These are phyloP conservation scores for Heliconius charithonia DNA, from an alignment of 2,888 invertebrate genomes.

Conservation along the genomic window DNA sequence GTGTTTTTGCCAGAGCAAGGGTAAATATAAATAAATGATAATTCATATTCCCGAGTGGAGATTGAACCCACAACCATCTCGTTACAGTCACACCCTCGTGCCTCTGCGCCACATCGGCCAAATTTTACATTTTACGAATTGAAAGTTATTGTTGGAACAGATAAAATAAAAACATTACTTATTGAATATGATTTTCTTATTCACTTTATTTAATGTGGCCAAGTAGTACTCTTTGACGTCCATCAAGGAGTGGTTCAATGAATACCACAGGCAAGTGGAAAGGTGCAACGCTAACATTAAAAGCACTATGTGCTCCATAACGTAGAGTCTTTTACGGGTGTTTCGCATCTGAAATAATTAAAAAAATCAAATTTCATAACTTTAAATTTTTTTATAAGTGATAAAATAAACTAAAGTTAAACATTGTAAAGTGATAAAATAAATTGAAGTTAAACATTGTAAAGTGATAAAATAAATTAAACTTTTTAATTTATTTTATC, in stretches of 20 bases:
- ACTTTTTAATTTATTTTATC: neutral
- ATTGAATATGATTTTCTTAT: slow-evolving; percentile 60
- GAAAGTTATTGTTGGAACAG: neutral
- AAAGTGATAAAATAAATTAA: no score
- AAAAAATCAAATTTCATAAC: no score
- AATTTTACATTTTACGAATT: neutral
- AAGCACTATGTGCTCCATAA: slow-evolving; percentile 61
- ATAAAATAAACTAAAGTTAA: no score
- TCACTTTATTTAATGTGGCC: slow-evolving; percentile 61
- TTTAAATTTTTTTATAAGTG: no score
- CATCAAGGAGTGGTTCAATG: slow-evolving; percentile 48
- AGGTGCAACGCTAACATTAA: slow-evolving; percentile 62
- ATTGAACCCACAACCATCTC: no score
- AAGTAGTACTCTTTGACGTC: slow-evolving; percentile 51
- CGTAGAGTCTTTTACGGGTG: slow-evolving; percentile 61
- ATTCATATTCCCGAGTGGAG: no score
- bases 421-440: no score
- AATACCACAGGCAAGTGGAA: slow-evolving; percentile 67
- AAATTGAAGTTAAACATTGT: no score
- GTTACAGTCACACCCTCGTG: no score
- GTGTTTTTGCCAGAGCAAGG: no score
- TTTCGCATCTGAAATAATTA: slow-evolving; percentile 63
- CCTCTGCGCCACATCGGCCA: no score
- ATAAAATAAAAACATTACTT: slow-evolving; percentile 52
- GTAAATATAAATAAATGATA: no score